phyloP scores from a whole-genome alignment of 2,888 invertebrate species.

The Xestia xanthographa region DNA sequence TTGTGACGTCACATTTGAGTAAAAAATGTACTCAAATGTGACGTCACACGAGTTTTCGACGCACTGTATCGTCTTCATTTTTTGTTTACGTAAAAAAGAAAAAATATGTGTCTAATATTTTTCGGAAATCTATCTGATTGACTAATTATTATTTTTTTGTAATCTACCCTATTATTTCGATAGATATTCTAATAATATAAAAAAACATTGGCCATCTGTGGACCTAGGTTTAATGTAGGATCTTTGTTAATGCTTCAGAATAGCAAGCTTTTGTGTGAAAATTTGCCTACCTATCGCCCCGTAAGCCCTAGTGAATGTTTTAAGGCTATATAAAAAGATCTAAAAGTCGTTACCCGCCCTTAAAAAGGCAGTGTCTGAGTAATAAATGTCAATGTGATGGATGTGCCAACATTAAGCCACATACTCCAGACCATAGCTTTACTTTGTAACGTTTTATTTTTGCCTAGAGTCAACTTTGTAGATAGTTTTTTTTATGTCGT shows the following conservation, averaged over 20 bases:
- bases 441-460: constrained; percentile 35
- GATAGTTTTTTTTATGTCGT: neutral
- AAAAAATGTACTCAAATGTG: too few relatives aligned
- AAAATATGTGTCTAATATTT: too few relatives aligned
- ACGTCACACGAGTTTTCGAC: too few relatives aligned
- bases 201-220: neutral
- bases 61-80: too few relatives aligned
- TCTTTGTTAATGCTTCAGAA: neutral
- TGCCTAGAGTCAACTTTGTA: neutral
- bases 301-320: constrained; percentile 16
- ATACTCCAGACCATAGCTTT: constrained; percentile 1
- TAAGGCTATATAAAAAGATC: constrained; percentile 41
- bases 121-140: too few relatives aligned
- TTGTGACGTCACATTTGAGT: too few relatives aligned
- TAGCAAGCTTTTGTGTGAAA: neutral
- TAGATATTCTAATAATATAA: too few relatives aligned
- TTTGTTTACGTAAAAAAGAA: too few relatives aligned
- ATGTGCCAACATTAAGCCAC: constrained; percentile 47
- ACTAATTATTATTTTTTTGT: too few relatives aligned
- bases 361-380: constrained; percentile 42
- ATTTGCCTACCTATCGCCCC: neutral
- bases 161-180: too few relatives aligned
- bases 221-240: neutral
- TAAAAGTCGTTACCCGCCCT: constrained; percentile 31
- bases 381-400: constrained; percentile 64